Evolutionary conservation across 2,797 vertebrate genomes (phyloP).

Genomic region (Carcharodon carcharias): DNA sequence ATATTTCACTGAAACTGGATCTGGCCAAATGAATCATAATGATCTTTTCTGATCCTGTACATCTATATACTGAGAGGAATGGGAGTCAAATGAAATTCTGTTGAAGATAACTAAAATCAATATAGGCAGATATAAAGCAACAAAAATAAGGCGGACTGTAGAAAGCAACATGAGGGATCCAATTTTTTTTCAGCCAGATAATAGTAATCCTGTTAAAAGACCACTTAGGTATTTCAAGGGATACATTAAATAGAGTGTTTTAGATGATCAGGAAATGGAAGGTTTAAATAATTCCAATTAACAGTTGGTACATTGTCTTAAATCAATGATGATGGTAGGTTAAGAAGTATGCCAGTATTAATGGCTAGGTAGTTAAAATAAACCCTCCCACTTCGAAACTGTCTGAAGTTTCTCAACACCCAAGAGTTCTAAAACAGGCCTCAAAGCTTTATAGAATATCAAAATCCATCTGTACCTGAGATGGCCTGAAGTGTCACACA

Average conservation of each 20-base stretch:
- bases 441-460: not conserved
- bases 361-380: slow-evolving; percentile 6
- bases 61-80: not conserved
- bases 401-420: not conserved
- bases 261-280: not conserved
- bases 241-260: not conserved
- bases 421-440: not conserved
- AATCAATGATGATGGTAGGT: not conserved
- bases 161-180: not conserved
- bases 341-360: not conserved
- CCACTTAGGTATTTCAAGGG: not conserved
- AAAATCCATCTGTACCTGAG: slow-evolving; percentile 9
- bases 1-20: not conserved
- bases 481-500: slow-evolving; percentile 50
- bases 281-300: not conserved
- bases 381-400: not conserved
- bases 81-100: not conserved
- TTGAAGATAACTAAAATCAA: slow-evolving; percentile 14
- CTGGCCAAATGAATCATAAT: not conserved
- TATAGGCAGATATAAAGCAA: not conserved
- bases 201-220: not conserved
- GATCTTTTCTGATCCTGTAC: not conserved
- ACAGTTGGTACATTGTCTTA: not conserved
- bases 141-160: not conserved
- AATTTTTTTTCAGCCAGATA: not conserved